Evolutionary conservation across 2,888 invertebrate species (phyloP), one percentile per base, ranked within the genome.

Genomic region (Pollenia angustigena): DNA sequence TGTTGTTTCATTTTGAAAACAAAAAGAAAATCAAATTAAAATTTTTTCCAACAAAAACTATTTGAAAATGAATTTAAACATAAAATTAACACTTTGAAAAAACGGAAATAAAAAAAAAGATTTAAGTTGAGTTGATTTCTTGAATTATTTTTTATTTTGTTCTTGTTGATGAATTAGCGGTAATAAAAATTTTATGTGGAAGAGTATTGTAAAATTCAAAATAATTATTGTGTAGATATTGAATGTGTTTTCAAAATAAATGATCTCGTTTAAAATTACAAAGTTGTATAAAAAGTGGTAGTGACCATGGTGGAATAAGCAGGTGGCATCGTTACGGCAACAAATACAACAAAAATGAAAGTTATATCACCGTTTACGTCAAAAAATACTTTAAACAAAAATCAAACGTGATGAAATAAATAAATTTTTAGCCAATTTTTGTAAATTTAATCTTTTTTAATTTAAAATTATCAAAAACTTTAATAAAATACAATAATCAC

Each of bases 1-100:
- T 74, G 89, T 88, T 89, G 76, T 84, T 78, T 83, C n/a, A n/a
- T 88, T 23, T 87, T 87, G 86, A 89, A 85, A 87, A 84, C 83
- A 89, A 75, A 89, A 89, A 89, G 89, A 89, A 88, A 89, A 89
- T 89, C 12, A 84, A 89, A 89, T 78, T 87, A 81, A 74, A 84
- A 75, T 62, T 84, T 32, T 32, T 69, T 81, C 68, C 46, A 81
- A 79, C 50, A 48, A 50, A 84, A 87, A 62, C 76, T 64, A n/a
- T 58, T 66, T 68, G 2, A 42, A 62, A 71, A 52, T 52, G 1
- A 69, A 44, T 16, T 9, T 40, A 62, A 44, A 64, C 44, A 44
- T 42, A 8, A 69, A 18, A 48, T 12, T 40, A 52, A 78, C 4
- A 54, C 42, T n/a, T 18, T 11, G 32, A 16, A 56, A n/a, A 48